phyloP scores from a whole-genome alignment of 2,888 invertebrate genomes.

The Alcis repandata region DNA sequence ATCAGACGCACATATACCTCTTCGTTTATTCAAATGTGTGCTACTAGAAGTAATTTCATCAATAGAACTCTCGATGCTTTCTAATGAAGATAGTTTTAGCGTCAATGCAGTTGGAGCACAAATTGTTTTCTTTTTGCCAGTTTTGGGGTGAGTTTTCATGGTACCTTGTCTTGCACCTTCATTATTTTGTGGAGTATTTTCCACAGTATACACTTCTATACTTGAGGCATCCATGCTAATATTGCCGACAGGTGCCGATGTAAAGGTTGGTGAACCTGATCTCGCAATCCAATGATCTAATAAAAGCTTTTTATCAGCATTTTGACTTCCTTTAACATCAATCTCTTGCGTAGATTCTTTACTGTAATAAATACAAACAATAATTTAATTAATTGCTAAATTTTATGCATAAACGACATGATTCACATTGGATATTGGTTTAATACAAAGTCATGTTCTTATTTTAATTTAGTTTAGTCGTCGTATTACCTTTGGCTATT shows the following conservation, averaged over 20 bases:
- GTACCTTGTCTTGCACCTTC: conserved; percentile 57
- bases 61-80: conserved; percentile 78
- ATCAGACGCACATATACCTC: conserved; percentile 86
- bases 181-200: conserved; percentile 77
- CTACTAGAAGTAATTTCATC: conserved; percentile 79
- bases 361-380: conserved; percentile 43
- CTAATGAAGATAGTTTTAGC: conserved; percentile 75
- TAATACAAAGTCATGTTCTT: not conserved
- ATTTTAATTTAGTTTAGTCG: not conserved
- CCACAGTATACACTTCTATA: conserved; percentile 81
- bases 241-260: conserved; percentile 79
- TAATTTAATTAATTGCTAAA: not conserved
- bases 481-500: conserved; percentile 55
- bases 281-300: conserved; percentile 84
- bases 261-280: conserved; percentile 81
- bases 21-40: conserved; percentile 82
- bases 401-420: not conserved
- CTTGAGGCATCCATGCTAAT: conserved; percentile 77
- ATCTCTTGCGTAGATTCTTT: conserved; percentile 54
- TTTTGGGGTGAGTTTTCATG: conserved; percentile 55
- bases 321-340: conserved; percentile 72
- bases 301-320: conserved; percentile 82
- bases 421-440: not conserved
- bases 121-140: conserved; percentile 72
- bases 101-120: conserved; percentile 83